Evolutionary conservation across 2,113 vertebrate genomes (phyloP).

Genomic region (Crotalus horridus): DNA sequence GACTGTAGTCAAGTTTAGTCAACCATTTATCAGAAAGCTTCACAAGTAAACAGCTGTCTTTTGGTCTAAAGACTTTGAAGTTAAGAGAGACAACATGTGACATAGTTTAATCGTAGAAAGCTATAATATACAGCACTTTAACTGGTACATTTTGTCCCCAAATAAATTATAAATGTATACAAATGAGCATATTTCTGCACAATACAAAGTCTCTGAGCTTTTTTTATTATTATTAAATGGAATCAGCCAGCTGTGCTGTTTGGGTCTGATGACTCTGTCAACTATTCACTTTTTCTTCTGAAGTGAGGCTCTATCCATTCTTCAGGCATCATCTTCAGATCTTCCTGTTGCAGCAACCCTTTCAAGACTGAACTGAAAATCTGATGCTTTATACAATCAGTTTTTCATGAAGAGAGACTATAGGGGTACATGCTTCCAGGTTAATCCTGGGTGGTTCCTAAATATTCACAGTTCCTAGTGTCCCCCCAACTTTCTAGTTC

Average conservation of each 20-base stretch:
- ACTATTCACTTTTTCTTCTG: background rate
- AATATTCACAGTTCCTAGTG: background rate
- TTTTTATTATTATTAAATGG: background rate
- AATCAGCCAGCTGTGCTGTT: background rate
- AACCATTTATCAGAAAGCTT: constrained; percentile 34
- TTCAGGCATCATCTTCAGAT: background rate
- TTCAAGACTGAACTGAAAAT: background rate
- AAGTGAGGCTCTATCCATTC: background rate
- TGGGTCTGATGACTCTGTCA: background rate
- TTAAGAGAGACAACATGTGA: constrained; percentile 10
- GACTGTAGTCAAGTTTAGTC: constrained; percentile 1
- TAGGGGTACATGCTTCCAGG: background rate
- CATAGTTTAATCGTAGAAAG: background rate
- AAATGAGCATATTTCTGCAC: background rate
- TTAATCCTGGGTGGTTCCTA: background rate
- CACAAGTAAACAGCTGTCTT: constrained; percentile 35
- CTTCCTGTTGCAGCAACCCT: background rate
- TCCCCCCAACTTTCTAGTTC: background rate
- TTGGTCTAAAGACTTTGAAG: background rate
- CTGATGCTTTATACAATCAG: background rate
- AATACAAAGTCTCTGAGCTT: background rate
- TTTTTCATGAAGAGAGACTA: background rate
- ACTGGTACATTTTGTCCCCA: background rate
- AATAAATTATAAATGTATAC: background rate
- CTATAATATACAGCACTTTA: background rate